Conservation (phyloP, 2,113 vertebrate species). For the Indicator indicator region DNA sequence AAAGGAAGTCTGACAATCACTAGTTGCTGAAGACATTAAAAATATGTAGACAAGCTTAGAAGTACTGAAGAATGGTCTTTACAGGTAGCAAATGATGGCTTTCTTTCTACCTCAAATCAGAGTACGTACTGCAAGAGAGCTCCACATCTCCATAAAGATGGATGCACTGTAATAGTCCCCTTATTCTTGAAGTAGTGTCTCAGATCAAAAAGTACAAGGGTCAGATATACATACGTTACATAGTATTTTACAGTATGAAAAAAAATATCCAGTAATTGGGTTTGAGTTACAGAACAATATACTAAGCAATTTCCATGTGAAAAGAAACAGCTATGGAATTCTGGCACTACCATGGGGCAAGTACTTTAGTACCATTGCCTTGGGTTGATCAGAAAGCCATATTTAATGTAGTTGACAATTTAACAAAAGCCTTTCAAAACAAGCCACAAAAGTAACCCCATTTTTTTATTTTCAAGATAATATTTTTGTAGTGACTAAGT, state of each 20-base stretch:
- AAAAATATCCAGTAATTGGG: accelerated
- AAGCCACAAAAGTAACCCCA: not conserved
- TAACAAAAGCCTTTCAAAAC: not conserved
- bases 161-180: not conserved
- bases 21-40: not conserved
- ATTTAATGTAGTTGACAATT: not conserved
- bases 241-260: not conserved
- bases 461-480: not conserved
- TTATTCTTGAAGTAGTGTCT: not conserved
- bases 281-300: not conserved
- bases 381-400: not conserved
- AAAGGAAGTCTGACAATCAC: not conserved
- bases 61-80: not conserved
- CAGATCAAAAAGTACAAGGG: not conserved
- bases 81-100: not conserved
- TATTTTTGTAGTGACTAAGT: not conserved
- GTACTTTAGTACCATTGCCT: not conserved
- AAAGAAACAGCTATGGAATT: not conserved
- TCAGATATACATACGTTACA: not conserved
- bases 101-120: not conserved
- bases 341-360: accelerated
- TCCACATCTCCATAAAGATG: not conserved
- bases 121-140: not conserved
- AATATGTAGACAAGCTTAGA: not conserved
- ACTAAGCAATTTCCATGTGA: not conserved